Conservation (phyloP, 2,888 invertebrate species). For the Rugalucina vietnamica region DNA sequence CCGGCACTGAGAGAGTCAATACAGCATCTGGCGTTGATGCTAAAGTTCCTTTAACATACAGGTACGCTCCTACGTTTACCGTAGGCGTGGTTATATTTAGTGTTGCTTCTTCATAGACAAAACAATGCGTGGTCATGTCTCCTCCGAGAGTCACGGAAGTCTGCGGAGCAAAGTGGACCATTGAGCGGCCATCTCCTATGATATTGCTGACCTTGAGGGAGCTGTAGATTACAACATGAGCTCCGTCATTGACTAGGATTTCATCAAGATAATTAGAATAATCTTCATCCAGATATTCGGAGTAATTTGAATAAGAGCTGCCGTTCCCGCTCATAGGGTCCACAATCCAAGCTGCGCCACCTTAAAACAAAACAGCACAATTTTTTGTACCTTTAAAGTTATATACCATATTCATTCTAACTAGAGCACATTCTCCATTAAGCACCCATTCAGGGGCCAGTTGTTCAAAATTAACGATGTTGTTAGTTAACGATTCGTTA, state of each 20-base stretch:
- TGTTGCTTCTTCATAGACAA: conserved; percentile 21
- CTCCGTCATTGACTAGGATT: conserved; percentile 50
- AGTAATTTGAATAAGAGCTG: no score
- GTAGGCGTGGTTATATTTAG: conserved; percentile 43
- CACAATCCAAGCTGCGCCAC: conserved; percentile 65
- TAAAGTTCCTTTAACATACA: conserved; percentile 41
- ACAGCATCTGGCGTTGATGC: conserved; percentile 17
- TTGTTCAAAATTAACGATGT: no score
- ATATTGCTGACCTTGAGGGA: conserved; percentile 30
- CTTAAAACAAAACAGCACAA: no score
- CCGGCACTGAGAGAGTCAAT: conserved; percentile 32
- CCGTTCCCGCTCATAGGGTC: conserved; percentile 29
- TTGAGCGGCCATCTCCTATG: conserved; percentile 20
- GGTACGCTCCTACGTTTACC: conserved; percentile 35
- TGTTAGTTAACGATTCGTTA: no score
- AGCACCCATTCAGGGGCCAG: no score
- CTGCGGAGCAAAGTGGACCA: background rate
- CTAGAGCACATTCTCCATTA: no score
- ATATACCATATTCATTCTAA: no score
- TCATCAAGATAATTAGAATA: no score
- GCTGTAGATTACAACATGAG: conserved; percentile 54
- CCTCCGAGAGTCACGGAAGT: background rate
- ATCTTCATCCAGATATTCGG: no score
- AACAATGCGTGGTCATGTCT: background rate
- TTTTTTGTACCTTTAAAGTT: no score